Percentiles rank a stretch among this genome's conserved stretches.
phyloP scores from a whole-genome alignment of 2,888 invertebrate genomes.

The Trichopria drosophilae region DNA sequence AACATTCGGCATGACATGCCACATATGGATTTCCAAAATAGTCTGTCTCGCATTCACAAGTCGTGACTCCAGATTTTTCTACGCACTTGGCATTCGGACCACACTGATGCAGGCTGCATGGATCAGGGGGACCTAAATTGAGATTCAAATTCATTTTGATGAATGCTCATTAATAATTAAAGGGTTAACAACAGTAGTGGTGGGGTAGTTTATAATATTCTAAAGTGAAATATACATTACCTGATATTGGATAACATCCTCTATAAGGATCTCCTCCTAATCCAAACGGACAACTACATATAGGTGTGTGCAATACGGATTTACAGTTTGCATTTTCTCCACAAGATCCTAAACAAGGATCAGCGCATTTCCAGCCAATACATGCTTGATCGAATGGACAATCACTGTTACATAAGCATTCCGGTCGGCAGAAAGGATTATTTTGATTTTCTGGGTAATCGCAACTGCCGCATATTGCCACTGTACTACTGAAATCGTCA shows the following conservation, averaged over 20 bases:
- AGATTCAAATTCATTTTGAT: neutral
- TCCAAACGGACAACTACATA: conserved; percentile 80
- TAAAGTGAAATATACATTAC: neutral
- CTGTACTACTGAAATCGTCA: conserved; percentile 71
- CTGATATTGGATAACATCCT: conserved; percentile 65
- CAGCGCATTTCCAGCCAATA: conserved; percentile 68
- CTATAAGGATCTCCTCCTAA: conserved; percentile 81
- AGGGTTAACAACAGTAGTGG: too few relatives aligned
- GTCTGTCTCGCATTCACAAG: conserved; percentile 73
- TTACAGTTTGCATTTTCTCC: conserved; percentile 78
- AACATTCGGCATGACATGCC: conserved; percentile 79
- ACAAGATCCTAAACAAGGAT: conserved; percentile 73
- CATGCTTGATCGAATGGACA: conserved; percentile 78
- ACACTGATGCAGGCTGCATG: conserved; percentile 76
- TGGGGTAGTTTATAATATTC: conserved; percentile 2
- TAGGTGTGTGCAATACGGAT: conserved; percentile 74
- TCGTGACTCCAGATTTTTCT: conserved; percentile 66
- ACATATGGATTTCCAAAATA: conserved; percentile 81
- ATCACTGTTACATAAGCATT: conserved; percentile 80
- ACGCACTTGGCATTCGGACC: conserved; percentile 81
- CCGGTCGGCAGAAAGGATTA: conserved; percentile 77
- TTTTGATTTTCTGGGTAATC: conserved; percentile 68
- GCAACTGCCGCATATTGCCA: conserved; percentile 81
- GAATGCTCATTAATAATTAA: too few relatives aligned
- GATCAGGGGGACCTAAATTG: conserved; percentile 57